Conservation (phyloP, 2,113 vertebrate species). For the Himantopus leucocephalus region DNA sequence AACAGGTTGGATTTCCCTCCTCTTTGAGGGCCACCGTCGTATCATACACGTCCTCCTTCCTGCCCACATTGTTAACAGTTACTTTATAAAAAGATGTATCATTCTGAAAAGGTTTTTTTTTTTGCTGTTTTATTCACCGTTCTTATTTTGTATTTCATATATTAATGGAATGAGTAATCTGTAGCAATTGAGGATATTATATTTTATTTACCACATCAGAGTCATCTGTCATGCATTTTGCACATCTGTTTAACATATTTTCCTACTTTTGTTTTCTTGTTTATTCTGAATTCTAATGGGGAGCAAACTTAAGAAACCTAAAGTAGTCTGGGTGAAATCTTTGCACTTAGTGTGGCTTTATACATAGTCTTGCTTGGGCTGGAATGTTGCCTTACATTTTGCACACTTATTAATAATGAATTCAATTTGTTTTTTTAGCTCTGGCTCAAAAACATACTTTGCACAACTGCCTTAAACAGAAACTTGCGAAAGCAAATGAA, state of each 20-base stretch:
- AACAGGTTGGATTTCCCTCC: fast-evolving
- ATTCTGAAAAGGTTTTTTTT: neutral
- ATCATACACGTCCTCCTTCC: neutral
- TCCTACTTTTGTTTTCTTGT: neutral
- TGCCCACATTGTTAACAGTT: fast-evolving
- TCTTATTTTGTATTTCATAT: neutral
- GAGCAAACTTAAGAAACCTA: neutral
- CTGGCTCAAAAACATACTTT: neutral
- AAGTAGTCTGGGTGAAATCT: neutral
- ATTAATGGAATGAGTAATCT: neutral
- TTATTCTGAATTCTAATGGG: neutral
- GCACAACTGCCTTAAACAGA: neutral
- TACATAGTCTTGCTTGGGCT: neutral
- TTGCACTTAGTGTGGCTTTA: neutral
- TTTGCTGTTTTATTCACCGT: neutral
- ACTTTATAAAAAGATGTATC: neutral
- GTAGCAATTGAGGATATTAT: neutral
- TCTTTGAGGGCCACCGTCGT: neutral
- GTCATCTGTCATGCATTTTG: neutral
- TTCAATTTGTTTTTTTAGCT: neutral
- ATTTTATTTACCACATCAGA: conserved; percentile 29
- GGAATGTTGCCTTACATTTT: neutral
- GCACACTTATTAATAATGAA: neutral
- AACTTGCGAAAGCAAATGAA: conserved; percentile 6
- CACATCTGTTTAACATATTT: conserved; percentile 11